Conservation (phyloP, 2,113 vertebrate genomes). For the Sorex araneus region DNA sequence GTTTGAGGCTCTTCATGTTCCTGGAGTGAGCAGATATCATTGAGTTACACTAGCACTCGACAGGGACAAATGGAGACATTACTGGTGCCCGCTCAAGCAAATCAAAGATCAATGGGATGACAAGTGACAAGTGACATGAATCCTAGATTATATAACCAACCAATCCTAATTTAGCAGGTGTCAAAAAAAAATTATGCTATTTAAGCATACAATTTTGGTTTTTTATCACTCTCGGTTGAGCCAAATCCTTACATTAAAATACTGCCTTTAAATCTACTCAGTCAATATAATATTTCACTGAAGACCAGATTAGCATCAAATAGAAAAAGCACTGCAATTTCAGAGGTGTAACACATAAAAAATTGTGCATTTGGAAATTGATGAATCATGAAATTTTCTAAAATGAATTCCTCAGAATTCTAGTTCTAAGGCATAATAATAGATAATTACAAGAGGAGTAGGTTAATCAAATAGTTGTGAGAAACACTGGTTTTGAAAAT, state of each 20-base stretch:
- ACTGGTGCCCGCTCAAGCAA: no score
- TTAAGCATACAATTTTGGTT: neutral
- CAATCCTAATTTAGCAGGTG: neutral
- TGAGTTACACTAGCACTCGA: no score
- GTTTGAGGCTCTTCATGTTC: no score
- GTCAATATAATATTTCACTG: neutral
- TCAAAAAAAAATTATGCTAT: neutral
- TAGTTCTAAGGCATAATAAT: neutral
- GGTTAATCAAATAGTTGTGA: conserved; percentile 42
- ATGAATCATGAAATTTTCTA: conserved; percentile 8
- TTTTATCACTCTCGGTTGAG: neutral
- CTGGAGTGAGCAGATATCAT: no score
- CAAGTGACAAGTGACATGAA: no score
- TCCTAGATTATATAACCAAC: no score
- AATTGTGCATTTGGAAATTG: neutral
- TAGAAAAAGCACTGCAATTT: neutral
- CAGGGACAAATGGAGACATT: no score
- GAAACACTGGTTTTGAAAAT: conserved; percentile 54
- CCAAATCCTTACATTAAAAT: neutral
- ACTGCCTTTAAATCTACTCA: neutral
- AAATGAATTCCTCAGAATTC: conserved; percentile 13
- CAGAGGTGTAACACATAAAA: neutral
- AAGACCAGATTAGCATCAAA: neutral
- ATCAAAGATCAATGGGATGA: no score
- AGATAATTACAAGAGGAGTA: conserved; percentile 43